Percentiles rank a stretch among this genome's conserved stretches.
phyloP scores from a whole-genome alignment of 2,797 vertebrate genomes.

The Esox masquinongy region DNA sequence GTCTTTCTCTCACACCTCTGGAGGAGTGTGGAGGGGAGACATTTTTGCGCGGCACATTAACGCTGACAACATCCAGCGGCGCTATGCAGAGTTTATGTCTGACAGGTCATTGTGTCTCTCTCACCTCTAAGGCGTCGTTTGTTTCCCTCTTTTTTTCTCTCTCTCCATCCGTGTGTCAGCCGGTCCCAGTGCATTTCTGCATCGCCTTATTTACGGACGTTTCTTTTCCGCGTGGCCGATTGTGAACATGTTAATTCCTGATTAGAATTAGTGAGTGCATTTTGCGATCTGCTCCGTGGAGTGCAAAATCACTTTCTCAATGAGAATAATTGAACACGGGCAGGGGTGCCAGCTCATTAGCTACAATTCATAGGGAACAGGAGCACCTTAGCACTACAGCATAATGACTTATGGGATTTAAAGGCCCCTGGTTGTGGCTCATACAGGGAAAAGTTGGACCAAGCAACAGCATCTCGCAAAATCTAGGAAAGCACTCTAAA shows the following conservation, averaged over 20 bases:
- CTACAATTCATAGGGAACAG: conserved; percentile 73
- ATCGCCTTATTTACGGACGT: conserved; percentile 29
- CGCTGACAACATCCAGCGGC: conserved; percentile 1
- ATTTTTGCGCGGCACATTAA: conserved; percentile 5
- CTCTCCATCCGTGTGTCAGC: background rate
- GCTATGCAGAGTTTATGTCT: background rate
- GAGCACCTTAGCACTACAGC: conserved; percentile 73
- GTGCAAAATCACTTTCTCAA: conserved; percentile 83
- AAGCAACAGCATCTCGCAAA: background rate
- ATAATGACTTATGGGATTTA: conserved; percentile 80
- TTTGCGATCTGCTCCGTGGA: conserved; percentile 73
- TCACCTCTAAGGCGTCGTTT: background rate
- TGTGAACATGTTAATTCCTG: conserved; percentile 74
- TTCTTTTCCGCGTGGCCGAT: conserved; percentile 48
- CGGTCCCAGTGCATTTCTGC: conserved; percentile 1
- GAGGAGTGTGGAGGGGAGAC: conserved; percentile 15
- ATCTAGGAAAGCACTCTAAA: background rate
- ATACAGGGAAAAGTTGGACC: conserved; percentile 45
- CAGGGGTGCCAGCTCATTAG: conserved; percentile 79
- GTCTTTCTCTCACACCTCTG: conserved; percentile 25
- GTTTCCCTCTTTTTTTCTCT: background rate
- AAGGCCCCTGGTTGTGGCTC: conserved; percentile 22
- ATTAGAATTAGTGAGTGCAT: conserved; percentile 73
- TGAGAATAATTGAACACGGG: conserved; percentile 81
- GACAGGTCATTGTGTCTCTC: conserved; percentile 3